These are phyloP conservation scores for Pseudococcus longispinus DNA, from an alignment of 2,888 invertebrate species.

Conservation along the genomic window DNA sequence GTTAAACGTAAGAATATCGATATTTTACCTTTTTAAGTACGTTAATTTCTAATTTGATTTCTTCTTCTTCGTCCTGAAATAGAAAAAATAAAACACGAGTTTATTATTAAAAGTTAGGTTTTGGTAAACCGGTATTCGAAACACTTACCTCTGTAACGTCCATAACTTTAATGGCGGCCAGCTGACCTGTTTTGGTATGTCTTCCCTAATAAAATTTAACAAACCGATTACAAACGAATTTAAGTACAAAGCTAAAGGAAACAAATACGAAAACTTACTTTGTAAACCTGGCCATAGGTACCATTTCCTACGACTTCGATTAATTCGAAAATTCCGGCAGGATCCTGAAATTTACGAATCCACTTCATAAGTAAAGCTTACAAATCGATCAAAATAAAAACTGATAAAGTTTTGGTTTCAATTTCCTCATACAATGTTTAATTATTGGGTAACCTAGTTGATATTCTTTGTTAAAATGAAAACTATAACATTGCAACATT, in stretches of 20 bases:
- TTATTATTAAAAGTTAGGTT: not conserved
- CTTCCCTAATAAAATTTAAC: slow-evolving; percentile 76
- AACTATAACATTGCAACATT: slow-evolving; percentile 12
- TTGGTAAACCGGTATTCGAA: not conserved
- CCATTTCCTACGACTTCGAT: slow-evolving; percentile 99
- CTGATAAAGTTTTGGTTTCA: not conserved
- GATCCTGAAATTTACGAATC: slow-evolving; percentile 78
- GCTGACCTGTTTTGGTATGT: slow-evolving; percentile 98
- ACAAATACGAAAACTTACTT: slow-evolving; percentile 69
- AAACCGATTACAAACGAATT: not conserved
- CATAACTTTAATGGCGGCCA: slow-evolving; percentile 99
- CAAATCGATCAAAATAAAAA: not conserved
- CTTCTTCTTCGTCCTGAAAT: slow-evolving; percentile 93
- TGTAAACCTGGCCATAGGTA: slow-evolving; percentile 99
- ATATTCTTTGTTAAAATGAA: not conserved
- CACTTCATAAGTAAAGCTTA: not conserved
- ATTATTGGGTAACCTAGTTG: slow-evolving; percentile 47
- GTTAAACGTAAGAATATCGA: not conserved
- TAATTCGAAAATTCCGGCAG: slow-evolving; percentile 99
- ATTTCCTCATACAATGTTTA: slow-evolving; percentile 27
- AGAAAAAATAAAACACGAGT: slow-evolving; percentile 50
- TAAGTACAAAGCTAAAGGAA: not conserved
- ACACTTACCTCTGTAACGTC: slow-evolving; percentile 88
- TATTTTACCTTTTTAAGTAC: slow-evolving; percentile 85
- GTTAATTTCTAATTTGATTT: slow-evolving; percentile 99